Conservation (phyloP, 2,888 invertebrate species). For the Chorisops tibialis region DNA sequence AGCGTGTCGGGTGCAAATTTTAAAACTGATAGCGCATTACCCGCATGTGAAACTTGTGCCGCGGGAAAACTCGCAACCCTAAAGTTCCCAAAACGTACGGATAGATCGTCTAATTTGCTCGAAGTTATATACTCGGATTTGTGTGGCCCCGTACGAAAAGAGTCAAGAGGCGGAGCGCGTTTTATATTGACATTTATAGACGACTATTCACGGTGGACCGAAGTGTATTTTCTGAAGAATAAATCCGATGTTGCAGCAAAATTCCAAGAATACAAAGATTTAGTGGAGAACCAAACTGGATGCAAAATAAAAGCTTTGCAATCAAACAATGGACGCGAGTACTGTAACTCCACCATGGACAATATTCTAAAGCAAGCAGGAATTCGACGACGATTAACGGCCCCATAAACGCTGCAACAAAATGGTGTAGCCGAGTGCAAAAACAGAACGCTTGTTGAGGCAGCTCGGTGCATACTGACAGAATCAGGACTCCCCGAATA, state of each 20-base stretch:
- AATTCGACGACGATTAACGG: not conserved
- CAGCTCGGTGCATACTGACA: slow-evolving; percentile 34
- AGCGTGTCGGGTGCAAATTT: no score
- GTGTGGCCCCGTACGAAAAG: no score
- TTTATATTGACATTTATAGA: not conserved
- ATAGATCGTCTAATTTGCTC: no score
- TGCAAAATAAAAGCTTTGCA: not conserved
- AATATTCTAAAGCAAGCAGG: not conserved
- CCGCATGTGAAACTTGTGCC: no score
- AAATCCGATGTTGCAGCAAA: not conserved
- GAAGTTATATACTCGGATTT: no score
- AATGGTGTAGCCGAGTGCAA: not conserved
- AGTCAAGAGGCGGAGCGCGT: not conserved
- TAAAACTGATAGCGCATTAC: no score
- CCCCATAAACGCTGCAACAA: not conserved
- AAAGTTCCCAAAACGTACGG: no score
- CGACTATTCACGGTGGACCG: not conserved
- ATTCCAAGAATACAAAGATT: not conserved
- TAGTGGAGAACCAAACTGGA: no score
- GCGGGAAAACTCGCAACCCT: no score
- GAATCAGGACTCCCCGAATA: slow-evolving; percentile 28
- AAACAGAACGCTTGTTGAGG: slow-evolving; percentile 23
- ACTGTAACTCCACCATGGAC: not conserved
- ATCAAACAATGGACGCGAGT: not conserved
- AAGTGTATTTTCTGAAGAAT: not conserved